Conservation (phyloP, 2,797 vertebrate species). For the Fistularia tabacaria region DNA sequence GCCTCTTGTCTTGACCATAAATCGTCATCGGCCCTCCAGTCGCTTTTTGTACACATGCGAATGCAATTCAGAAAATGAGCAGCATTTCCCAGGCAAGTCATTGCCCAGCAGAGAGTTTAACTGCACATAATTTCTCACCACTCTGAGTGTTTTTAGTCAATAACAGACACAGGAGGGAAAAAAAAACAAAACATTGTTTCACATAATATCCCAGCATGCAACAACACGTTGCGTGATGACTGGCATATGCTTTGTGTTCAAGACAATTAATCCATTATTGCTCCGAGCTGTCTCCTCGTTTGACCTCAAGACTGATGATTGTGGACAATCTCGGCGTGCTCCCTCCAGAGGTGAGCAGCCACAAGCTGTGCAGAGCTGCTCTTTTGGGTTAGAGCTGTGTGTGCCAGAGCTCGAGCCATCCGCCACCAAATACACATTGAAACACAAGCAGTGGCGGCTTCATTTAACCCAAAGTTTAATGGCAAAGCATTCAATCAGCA, state of each 20-base stretch:
- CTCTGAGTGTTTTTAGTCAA: constrained; percentile 23
- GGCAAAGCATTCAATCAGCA: constrained; percentile 4
- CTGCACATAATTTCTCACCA: constrained; percentile 34
- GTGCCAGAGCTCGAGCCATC: constrained; percentile 7
- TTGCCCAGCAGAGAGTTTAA: constrained; percentile 37
- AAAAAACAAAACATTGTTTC: constrained; percentile 1
- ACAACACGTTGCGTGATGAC: constrained; percentile 17
- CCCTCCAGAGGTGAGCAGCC: constrained; percentile 14
- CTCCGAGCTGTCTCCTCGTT: constrained; percentile 20
- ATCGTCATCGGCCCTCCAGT: constrained; percentile 50
- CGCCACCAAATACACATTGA: constrained; percentile 35
- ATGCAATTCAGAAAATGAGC: constrained; percentile 48
- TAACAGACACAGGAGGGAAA: constrained; percentile 8
- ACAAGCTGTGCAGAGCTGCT: constrained; percentile 8
- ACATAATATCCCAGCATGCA: constrained; percentile 31
- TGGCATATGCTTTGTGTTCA: constrained; percentile 13
- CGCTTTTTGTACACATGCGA: constrained; percentile 40
- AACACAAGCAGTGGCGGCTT: constrained; percentile 22
- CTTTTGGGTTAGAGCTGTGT: constrained; percentile 14
- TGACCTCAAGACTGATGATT: constrained; percentile 25
- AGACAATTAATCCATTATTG: constrained; percentile 41
- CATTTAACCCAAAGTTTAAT: constrained; percentile 16
- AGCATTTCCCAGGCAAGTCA: constrained; percentile 36
- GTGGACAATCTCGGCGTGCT: constrained; percentile 8
- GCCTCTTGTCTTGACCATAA: constrained; percentile 42